Evolutionary conservation across 37 sponge, comb jelly and placozoan species (phyloP).

Genomic region (Chondrosia reniformis): DNA sequence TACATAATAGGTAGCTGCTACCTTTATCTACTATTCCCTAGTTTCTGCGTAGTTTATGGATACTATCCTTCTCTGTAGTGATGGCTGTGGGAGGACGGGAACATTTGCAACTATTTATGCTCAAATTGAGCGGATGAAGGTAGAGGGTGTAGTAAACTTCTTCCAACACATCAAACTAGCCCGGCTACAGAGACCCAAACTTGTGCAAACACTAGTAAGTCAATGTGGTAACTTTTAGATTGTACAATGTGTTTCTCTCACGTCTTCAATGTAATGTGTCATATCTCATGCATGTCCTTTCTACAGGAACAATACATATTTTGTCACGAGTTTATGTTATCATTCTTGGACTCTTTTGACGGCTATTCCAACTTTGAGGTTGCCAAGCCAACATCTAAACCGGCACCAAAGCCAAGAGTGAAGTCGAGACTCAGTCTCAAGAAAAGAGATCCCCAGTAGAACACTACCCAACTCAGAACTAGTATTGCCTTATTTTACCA

Average conservation of each 20-base stretch:
- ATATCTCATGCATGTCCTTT: too few relatives aligned
- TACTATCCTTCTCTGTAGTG: constrained; percentile 43
- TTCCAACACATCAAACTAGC: constrained; percentile 59
- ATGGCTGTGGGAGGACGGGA: constrained; percentile 67
- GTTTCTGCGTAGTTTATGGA: too few relatives aligned
- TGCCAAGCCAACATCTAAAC: not conserved
- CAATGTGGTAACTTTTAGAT: not conserved
- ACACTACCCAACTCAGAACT: too few relatives aligned
- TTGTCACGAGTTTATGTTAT: constrained; percentile 11
- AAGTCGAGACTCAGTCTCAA: too few relatives aligned
- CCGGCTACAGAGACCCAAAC: constrained; percentile 45
- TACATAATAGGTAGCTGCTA: too few relatives aligned
- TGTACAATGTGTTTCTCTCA: not conserved
- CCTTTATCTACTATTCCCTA: too few relatives aligned
- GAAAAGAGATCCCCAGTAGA: too few relatives aligned
- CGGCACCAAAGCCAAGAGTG: too few relatives aligned
- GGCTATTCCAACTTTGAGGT: constrained; percentile 22
- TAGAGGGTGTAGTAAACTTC: constrained; percentile 62
- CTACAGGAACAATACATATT: not conserved
- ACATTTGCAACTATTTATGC: constrained; percentile 44
- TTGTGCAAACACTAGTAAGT: constrained; percentile 44
- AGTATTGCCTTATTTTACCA: too few relatives aligned
- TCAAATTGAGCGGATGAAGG: constrained; percentile 62
- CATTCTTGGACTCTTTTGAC: constrained; percentile 16
- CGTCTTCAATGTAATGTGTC: not conserved